phyloP scores from a whole-genome alignment of 1,140 invertebrate genomes.

The Cydia splendana region DNA sequence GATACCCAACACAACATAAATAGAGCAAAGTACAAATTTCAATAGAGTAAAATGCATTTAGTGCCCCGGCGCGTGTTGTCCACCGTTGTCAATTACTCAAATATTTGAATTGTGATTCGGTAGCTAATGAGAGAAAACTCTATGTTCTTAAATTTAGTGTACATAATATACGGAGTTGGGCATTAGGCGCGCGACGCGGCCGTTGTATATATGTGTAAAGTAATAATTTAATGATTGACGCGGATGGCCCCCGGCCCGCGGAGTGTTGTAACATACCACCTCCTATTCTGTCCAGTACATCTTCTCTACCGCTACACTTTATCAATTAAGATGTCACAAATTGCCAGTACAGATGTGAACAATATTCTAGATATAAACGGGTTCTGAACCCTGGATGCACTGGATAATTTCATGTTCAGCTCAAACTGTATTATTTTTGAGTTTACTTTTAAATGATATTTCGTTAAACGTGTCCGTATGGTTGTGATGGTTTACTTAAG shows the following conservation, averaged over 20 bases:
- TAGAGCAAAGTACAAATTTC: slow-evolving; percentile 79
- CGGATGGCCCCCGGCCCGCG: slow-evolving; percentile 40
- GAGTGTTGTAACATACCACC: slow-evolving; percentile 65
- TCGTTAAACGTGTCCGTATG: slow-evolving; percentile 75
- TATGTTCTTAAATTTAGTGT: slow-evolving; percentile 78
- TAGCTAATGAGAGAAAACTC: slow-evolving; percentile 79
- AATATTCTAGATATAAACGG: slow-evolving; percentile 60
- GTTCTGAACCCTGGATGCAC: slow-evolving; percentile 68
- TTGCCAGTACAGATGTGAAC: slow-evolving; percentile 66
- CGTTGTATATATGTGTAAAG: slow-evolving; percentile 78
- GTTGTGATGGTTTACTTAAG: slow-evolving; percentile 80
- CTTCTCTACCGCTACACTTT: slow-evolving; percentile 66
- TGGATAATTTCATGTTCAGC: slow-evolving; percentile 54
- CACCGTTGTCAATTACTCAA: slow-evolving; percentile 79
- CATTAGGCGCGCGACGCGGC: slow-evolving; percentile 71
- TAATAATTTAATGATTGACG: slow-evolving; percentile 68
- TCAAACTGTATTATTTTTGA: slow-evolving; percentile 61
- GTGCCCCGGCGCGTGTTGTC: slow-evolving; percentile 77
- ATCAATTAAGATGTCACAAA: slow-evolving; percentile 69
- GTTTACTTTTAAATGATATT: slow-evolving; percentile 66
- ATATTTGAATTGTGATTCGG: slow-evolving; percentile 79
- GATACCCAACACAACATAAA: slow-evolving; percentile 72
- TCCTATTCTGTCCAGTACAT: slow-evolving; percentile 73
- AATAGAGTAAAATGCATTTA: slow-evolving; percentile 72
- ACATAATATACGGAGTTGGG: slow-evolving; percentile 78